Percentiles rank a stretch among this genome's conserved stretches.
phyloP scores from a whole-genome alignment of 1,140 invertebrate species.

The Ericerus pela region DNA sequence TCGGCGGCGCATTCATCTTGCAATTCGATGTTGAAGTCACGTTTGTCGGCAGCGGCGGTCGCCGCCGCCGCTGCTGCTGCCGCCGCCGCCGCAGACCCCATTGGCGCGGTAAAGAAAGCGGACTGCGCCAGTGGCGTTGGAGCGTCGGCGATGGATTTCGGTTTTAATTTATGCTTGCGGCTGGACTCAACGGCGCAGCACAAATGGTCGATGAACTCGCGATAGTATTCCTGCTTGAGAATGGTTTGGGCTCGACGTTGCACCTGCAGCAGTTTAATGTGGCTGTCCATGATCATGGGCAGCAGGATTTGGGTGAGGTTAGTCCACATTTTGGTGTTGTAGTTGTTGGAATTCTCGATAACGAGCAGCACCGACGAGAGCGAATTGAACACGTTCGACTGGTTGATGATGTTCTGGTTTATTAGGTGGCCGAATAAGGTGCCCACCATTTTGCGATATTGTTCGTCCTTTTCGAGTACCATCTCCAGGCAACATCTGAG shows the following conservation, averaged over 20 bases:
- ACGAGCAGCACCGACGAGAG: background rate
- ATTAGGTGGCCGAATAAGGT: background rate
- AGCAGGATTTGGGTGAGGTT: background rate
- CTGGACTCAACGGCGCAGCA: background rate
- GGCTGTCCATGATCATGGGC: background rate
- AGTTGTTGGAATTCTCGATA: background rate
- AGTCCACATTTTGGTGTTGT: background rate
- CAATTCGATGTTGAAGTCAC: background rate
- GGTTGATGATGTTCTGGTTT: background rate
- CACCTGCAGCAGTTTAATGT: background rate
- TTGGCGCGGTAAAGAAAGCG: too few relatives aligned
- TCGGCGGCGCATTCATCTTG: background rate
- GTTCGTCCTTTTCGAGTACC: constrained; percentile 5
- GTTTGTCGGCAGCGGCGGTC: background rate
- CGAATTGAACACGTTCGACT: background rate
- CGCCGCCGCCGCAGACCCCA: background rate
- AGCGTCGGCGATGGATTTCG: background rate
- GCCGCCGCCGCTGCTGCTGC: background rate
- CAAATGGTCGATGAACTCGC: background rate
- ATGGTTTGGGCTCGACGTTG: background rate
- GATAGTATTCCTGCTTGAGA: background rate
- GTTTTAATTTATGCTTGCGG: background rate
- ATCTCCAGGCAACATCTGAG: background rate
- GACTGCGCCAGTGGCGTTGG: background rate
- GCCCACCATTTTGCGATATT: constrained; percentile 4